Evolutionary conservation across 2,888 invertebrate species (phyloP), one percentile per base, ranked within the genome.

Genomic region (Agrilus biguttatus): DNA sequence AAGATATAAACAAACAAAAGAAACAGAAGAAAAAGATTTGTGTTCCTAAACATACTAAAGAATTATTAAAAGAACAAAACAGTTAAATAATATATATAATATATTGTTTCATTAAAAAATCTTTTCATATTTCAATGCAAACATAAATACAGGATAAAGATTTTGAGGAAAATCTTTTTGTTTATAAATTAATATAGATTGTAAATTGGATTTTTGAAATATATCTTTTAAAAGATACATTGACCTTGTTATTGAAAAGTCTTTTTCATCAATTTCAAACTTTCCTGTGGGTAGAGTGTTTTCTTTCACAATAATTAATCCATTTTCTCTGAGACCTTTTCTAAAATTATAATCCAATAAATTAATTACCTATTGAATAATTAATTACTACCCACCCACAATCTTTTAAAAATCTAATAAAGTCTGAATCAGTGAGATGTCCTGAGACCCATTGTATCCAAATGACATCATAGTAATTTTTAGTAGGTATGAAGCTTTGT

Each of bases 371-470:
- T 7, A 35, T 36, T 39, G 10, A 12, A 23, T 23, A 37, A 23
- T 34, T 13, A 2, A 23, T 37, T 14, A 41, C 2, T 33, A 70
- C 72, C 55, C 58, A 69, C 68, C 63, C 68, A 60, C 84, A 79
- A 47, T 74, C 72, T 48, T 69, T 65, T 40, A 86, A 72, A 59
- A 85, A 95, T 17, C 70, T 62, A 19, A 90, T 66, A 36, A 96
- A 71, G 68, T 97, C 85, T 8, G 75, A 72, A 62, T 97, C 89
- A 2, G 81, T 83, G 37, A 97, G 68, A 62, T 93, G 85, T 1
- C 87, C 85, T 14, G 89, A 66, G 8, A 97, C 95, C 96, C 97
- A 98, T 60, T 97, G 97, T 55, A 83, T 80, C 97, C 97, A 97
- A 53, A 97, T 86, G 8, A 95, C 71, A 63, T 97, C 92, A 63